Evolutionary conservation across 2,888 invertebrate species (phyloP).

Genomic region (Ctena decussata): DNA sequence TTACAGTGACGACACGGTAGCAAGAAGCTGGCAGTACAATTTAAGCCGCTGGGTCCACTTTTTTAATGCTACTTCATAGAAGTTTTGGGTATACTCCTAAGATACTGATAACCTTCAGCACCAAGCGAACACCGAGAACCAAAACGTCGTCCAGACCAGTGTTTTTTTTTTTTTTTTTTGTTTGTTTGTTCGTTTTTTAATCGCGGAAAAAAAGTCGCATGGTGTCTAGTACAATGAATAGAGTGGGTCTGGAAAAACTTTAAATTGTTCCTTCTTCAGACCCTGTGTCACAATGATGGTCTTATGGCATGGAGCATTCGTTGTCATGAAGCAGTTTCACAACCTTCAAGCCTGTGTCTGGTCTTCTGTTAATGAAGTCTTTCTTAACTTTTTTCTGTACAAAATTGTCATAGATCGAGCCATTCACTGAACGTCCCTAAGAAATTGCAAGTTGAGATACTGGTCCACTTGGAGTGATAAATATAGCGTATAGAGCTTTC

Average conservation of each 20-base stretch:
- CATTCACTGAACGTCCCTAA: neutral
- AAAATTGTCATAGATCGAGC: neutral
- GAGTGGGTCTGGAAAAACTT: neutral
- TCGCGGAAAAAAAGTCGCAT: neutral
- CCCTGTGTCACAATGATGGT: neutral
- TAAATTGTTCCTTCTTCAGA: neutral
- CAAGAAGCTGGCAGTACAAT: too few species aligned
- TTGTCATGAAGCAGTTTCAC: conserved; percentile 1
- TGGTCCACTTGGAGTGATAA: neutral
- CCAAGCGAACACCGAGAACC: too few species aligned
- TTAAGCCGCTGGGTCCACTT: too few species aligned
- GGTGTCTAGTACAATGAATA: neutral
- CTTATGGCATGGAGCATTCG: neutral
- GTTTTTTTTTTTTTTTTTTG: too few species aligned
- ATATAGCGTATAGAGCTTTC: neutral
- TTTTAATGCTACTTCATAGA: too few species aligned
- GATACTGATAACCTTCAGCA: too few species aligned
- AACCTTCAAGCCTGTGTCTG: neutral
- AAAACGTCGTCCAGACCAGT: neutral
- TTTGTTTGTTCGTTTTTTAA: too few species aligned
- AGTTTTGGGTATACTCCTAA: too few species aligned
- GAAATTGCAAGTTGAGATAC: neutral
- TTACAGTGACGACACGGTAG: too few species aligned
- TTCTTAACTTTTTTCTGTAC: neutral
- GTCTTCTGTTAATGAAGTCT: neutral